Base-by-base conservation (phyloP, 2,113 vertebrate genomes). In the Vicugna pacos region DNA sequence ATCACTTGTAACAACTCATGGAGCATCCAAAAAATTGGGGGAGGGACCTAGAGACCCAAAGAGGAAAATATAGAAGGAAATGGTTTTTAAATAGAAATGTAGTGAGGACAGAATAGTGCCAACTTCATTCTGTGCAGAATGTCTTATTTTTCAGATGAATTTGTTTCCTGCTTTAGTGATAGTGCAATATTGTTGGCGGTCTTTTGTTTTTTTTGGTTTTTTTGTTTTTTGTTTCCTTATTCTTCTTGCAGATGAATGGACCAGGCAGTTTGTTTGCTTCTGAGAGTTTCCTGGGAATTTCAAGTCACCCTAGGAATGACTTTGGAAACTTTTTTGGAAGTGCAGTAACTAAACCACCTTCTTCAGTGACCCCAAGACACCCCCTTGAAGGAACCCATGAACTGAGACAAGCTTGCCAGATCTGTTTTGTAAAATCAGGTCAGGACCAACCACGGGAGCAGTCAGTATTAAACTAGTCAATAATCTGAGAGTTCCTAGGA, bases 371-470 rank as follows among this genome's bases (percentile, higher is more conserved):
- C 2, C 97, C 95, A 32, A 97, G 98, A 95, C 99, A 99, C 95
- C 99, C 99, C 0, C 98, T 99, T 64, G 99, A 99, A 95, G 99
- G 99, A 93, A 99, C 99, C 0, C 99, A 99, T 83, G 99, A 99
- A 48, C 99, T 99, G 95, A 99, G 98, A 97, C 99, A 99, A 96
- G 99, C 99, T n/a, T 99, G 99, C 97, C 98, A 98, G 64, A 77
- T 98, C 48, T 99, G 99, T 97, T 99, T 99, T 86, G 95, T 99
- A 93, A 99, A 99, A 98, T 99, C 99, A 96, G 99, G 99, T 99
- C 97, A 99, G 99, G 50, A 85, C 20, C 26, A 69, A 58, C 58
- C 15, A 12, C 13, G 50, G 8, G 38, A 48, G 24, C 10, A 30
- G 30, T 42, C 14, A 22, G 35, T 11, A n/a, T 52, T 58, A 28